phyloP scores from a whole-genome alignment of 2,113 vertebrate genomes.

The Panthera uncia region DNA sequence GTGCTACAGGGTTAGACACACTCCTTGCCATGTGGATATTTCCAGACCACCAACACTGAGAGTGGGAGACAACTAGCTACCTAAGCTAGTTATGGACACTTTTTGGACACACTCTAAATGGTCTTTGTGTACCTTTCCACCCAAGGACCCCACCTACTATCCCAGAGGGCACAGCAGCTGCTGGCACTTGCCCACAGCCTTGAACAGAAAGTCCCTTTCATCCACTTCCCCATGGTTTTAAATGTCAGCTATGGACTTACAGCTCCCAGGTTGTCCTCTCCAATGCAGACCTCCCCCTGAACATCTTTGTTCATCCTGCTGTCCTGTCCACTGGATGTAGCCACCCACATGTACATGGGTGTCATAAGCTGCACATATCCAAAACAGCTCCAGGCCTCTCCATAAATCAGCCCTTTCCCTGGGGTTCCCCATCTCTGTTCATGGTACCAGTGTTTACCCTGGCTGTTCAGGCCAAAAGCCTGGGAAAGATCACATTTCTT shows the following conservation, averaged over 20 bases:
- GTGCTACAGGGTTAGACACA: accelerated
- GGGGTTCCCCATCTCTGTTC: background rate
- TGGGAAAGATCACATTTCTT: background rate
- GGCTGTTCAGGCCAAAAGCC: background rate
- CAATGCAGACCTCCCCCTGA: background rate
- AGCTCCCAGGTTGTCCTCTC: background rate
- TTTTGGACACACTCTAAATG: background rate
- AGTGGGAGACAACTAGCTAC: background rate
- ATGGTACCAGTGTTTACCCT: accelerated
- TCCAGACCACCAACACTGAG: background rate
- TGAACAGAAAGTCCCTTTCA: background rate
- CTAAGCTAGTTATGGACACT: background rate
- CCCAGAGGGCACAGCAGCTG: background rate
- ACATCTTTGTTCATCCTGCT: background rate
- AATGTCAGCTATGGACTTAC: background rate
- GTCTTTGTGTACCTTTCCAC: background rate
- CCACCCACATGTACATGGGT: too few species aligned
- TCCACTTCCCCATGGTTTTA: background rate
- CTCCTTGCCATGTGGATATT: accelerated
- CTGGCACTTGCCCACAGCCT: background rate
- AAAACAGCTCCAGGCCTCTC: background rate
- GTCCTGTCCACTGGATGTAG: accelerated
- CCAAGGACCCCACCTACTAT: background rate
- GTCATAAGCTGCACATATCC: accelerated
- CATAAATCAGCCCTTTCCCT: too few species aligned